Evolutionary conservation across 2,113 vertebrate species (phyloP), one percentile per base, ranked within the genome.

Genomic region (Callithrix jacchus): DNA sequence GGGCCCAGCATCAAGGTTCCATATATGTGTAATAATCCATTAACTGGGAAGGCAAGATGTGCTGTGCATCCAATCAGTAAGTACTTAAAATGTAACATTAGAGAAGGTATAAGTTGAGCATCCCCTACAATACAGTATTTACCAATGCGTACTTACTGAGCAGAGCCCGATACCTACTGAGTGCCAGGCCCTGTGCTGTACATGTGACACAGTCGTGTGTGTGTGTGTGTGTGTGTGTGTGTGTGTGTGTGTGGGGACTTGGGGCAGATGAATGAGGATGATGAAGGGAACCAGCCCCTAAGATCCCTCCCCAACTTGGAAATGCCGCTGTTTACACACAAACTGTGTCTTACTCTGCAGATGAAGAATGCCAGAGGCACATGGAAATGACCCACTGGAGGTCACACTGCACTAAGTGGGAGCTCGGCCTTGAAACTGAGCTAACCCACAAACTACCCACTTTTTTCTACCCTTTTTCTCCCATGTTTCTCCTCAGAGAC

Each of bases 351-450:
- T 42, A 30, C 61, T 68, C 40, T 7, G 2, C 32, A 84, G n/a
- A 73, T 12, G 17, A 68, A 66, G 37, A 86, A 45, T 5, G 13
- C 9, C 6, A 74, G 32, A 21, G 11, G 7, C 10, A 8, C 35
- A 45, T 0, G 16, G 32, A 32, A 66, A 52, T 4, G 6, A 8
- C 30, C 32, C 23, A 13, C 2, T 61, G 40, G 45, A 49, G 6
- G 56, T 14, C 52, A 79, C 0, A 0, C 1, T 6, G 47, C 49
- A 47, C 6, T 37, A 11, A 61, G 13, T 9, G 2, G 13, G 45
- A 79, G 74, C 25, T 68, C 37, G 47, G 74, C 6, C 58, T 71
- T 21, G 7, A 77, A 56, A 8, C 47, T 52, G 20, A 56, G 40
- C 32, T 35, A 25, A 27, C 14, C 16, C 27, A 5, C 23, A 89